Conservation (phyloP, 2,797 vertebrate species). For the Passerculus sandwichensis region DNA sequence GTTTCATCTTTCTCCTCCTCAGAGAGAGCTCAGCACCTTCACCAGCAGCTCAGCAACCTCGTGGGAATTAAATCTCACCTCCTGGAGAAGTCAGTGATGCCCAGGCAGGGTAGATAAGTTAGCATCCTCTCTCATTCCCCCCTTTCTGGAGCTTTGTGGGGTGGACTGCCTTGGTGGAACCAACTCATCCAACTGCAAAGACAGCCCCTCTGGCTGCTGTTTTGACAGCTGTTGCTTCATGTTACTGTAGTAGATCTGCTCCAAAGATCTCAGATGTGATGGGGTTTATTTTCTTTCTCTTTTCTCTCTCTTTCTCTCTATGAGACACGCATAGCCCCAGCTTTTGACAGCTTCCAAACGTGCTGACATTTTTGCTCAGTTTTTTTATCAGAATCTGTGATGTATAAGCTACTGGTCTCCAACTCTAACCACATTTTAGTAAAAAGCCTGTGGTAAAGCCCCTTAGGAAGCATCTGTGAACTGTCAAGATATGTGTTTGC, state of each 20-base stretch:
- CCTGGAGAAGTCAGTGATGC: background rate
- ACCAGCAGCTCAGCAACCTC: rapidly evolving
- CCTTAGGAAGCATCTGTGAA: background rate
- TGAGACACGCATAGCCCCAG: background rate
- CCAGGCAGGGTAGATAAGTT: background rate
- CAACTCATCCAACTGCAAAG: background rate
- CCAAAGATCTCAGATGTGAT: background rate
- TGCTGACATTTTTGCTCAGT: background rate
- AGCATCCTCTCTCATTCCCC: background rate
- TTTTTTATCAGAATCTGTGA: background rate
- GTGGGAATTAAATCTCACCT: background rate
- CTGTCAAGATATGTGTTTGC: background rate
- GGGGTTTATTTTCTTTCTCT: background rate
- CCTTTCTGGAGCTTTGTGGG: background rate
- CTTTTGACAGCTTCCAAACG: background rate
- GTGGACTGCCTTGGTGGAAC: background rate
- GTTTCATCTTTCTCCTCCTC: background rate
- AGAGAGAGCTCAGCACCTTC: background rate
- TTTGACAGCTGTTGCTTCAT: background rate
- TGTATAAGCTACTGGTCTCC: background rate
- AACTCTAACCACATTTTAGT: background rate
- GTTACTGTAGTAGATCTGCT: background rate
- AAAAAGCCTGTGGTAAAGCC: background rate
- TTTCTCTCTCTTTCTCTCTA: background rate
- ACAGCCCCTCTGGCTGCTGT: background rate